Base-by-base conservation (phyloP, 2,113 vertebrate species). In the Catharus bicknelli region DNA sequence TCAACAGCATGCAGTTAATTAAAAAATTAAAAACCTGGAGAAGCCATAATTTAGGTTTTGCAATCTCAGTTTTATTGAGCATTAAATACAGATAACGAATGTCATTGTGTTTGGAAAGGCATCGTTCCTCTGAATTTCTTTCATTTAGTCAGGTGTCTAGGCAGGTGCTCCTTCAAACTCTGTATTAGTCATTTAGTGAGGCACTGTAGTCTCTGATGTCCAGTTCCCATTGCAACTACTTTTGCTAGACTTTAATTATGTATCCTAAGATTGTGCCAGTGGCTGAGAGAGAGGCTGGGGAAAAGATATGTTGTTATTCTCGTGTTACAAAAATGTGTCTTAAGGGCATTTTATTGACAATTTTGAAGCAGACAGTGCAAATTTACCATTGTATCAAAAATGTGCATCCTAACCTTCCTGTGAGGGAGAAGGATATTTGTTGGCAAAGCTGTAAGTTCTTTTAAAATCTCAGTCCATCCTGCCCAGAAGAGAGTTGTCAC, bases 1-100 rank as follows among this genome's bases (percentile, higher is more conserved):
- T 96, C 82, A 93, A 81, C 66, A 86, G 53, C 45, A 82, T 45
- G 50, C 34, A 50, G 62, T 92, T 92, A 95, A 93, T 94, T 88
- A 78, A 90, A 92, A 88, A 84, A 83, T 48, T 1, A 51, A 87
- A 74, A 92, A 47, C 48, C 53, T 76, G 67, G 54, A 79, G 74
- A 90, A 64, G 21, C 5, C 34, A 58, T 92, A 76, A 82, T 92
- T 92, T 67, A 92, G 54, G 77, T 92, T 92, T 79, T 68, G 16
- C 50, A 42, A 8, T 59, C 34, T 55, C 83, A 47, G 45, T 93
- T 93, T 90, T 66, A 73, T 66, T 91, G 57, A 93, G 69, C 67
- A 59, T 85, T 80, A 75, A 94, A 83, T 79, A 87, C 29, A 55
- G 54, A 25, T 82, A 73, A 54, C 11, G 79, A 74, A 69, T 69